These are phyloP conservation scores for Gandaritis pyraliata DNA, from an alignment of 2,888 invertebrate species.

Conservation along the genomic window DNA sequence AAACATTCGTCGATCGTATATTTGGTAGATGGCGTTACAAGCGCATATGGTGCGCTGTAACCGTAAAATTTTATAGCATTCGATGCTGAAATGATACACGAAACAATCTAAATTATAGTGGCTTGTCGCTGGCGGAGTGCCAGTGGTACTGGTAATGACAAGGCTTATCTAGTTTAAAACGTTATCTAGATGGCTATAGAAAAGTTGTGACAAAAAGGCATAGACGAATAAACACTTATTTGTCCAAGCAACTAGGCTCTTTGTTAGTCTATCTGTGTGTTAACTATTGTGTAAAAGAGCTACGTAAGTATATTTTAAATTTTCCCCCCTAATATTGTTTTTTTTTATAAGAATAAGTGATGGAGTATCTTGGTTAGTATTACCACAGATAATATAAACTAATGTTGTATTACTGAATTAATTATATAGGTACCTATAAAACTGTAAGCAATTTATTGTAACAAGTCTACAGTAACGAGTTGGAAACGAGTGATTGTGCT, in stretches of 20 bases:
- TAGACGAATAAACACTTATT: no score
- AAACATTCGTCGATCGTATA: slow-evolving; percentile 45
- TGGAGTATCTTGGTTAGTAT: no score
- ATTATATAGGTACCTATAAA: slow-evolving; percentile 14
- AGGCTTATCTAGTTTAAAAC: slow-evolving; percentile 71
- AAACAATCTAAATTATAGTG: slow-evolving; percentile 81
- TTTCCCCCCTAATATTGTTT: no score
- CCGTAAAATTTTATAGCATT: slow-evolving; percentile 82
- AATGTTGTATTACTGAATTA: no score
- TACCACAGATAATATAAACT: no score
- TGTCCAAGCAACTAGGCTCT: no score
- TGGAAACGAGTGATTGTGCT: slow-evolving; percentile 11
- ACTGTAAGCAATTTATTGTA: not conserved
- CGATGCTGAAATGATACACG: slow-evolving; percentile 83
- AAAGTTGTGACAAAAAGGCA: no score
- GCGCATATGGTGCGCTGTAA: slow-evolving; percentile 75
- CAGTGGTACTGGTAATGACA: slow-evolving; percentile 74
- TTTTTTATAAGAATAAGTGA: no score
- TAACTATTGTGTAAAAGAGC: no score
- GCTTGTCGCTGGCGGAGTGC: slow-evolving; percentile 70
- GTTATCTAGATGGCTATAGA: slow-evolving; percentile 52
- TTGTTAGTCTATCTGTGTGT: no score
- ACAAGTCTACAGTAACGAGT: not conserved
- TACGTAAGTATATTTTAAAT: no score
- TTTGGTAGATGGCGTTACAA: slow-evolving; percentile 53